Evolutionary conservation across 37 sponge, comb jelly and placozoan species (phyloP).

Genomic region (Theonella swinhoei): DNA sequence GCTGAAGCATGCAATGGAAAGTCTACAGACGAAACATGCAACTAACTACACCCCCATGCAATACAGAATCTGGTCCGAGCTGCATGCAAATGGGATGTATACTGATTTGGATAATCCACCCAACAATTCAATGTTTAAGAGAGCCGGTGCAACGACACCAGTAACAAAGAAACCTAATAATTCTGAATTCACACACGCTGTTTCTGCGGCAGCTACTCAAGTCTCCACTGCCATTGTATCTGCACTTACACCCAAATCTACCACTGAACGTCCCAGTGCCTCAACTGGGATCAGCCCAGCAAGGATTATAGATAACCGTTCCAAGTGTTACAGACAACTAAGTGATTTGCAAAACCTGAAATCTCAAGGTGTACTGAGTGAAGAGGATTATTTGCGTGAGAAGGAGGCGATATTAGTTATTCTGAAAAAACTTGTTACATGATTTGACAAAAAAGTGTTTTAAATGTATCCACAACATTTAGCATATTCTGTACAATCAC

Average conservation of each 20-base stretch:
- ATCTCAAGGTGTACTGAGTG: neutral
- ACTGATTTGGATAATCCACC: neutral
- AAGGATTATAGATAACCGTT: neutral
- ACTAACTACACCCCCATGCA: constrained; percentile 6
- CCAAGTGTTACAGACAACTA: neutral
- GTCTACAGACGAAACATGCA: neutral
- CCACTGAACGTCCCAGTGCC: neutral
- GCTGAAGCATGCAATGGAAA: neutral
- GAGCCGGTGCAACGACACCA: neutral
- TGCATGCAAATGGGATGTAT: neutral
- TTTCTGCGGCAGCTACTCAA: neutral
- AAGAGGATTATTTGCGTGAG: neutral
- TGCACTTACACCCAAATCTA: constrained; percentile 6
- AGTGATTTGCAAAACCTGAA: neutral
- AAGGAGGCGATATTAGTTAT: neutral
- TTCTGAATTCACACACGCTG: no score
- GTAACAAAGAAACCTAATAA: no score
- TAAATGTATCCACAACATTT: no score
- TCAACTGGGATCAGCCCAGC: no score
- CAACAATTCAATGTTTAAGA: constrained; percentile 4
- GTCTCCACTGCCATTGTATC: constrained; percentile 1
- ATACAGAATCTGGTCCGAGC: constrained; percentile 14
- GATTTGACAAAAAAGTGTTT: no score
- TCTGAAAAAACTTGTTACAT: neutral
- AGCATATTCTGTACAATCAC: no score